A percentile compares a stretch with the other conserved stretches of the same genome.
phyloP scores from a whole-genome alignment of 2,797 vertebrate genomes.

The Anabas testudineus region DNA sequence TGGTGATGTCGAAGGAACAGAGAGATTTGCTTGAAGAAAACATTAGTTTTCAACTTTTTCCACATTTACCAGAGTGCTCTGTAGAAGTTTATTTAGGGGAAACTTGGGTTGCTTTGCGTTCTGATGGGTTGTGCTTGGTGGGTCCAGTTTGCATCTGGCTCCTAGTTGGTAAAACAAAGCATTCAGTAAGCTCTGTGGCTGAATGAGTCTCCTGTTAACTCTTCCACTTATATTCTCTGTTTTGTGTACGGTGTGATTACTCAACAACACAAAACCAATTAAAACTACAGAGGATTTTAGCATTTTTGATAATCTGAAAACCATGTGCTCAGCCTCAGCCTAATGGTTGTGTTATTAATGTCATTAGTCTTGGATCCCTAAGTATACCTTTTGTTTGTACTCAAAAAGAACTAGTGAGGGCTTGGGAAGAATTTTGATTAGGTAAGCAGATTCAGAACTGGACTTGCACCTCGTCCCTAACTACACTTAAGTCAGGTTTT shows the following conservation, averaged over 20 bases:
- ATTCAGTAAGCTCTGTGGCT: neutral
- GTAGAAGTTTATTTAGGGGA: neutral
- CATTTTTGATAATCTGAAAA: no score
- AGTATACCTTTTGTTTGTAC: no score
- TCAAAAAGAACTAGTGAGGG: no score
- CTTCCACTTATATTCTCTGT: neutral
- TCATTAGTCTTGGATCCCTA: no score
- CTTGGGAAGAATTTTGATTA: no score
- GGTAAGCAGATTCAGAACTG: no score
- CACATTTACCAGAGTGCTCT: neutral
- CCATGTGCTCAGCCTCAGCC: no score
- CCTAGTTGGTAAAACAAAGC: no score
- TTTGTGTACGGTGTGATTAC: no score
- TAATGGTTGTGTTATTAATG: no score
- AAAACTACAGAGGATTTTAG: no score
- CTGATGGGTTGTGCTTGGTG: neutral
- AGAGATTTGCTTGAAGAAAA: conserved; percentile 8
- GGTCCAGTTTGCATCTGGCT: neutral
- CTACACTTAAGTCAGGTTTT: neutral
- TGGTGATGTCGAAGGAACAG: neutral
- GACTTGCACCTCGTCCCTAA: neutral
- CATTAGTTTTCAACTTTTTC: conserved; percentile 8
- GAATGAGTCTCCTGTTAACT: neutral
- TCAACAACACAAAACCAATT: no score
- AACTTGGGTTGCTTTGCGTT: neutral